Percentiles rank a stretch among this genome's conserved stretches.
These are phyloP conservation scores for Drosophila ohnishii DNA, from an alignment of 1,140 invertebrate genomes.

Conservation along the genomic window DNA sequence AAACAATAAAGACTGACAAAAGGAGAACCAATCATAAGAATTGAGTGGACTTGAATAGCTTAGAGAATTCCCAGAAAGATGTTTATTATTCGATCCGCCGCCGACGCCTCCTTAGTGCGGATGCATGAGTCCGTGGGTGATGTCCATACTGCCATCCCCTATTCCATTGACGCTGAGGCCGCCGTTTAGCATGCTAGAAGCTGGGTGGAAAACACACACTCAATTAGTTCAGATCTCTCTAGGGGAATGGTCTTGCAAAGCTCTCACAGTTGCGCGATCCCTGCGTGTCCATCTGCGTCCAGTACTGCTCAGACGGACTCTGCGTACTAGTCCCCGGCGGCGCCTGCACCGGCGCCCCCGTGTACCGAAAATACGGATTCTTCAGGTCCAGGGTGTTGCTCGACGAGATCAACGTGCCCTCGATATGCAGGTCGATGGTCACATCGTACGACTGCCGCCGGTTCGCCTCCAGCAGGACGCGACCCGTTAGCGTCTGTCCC, in stretches of 20 bases:
- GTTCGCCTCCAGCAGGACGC: constrained; percentile 95
- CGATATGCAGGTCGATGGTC: constrained; percentile 96
- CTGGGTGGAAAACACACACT: constrained; percentile 74
- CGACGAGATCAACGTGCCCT: constrained; percentile 92
- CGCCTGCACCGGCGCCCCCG: constrained; percentile 92
- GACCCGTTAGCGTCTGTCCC: constrained; percentile 95
- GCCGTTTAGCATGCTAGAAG: constrained; percentile 91
- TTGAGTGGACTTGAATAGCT: constrained; percentile 17
- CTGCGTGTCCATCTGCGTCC: constrained; percentile 91
- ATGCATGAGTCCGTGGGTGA: constrained; percentile 77
- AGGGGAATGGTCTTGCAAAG: background rate
- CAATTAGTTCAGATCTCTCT: background rate
- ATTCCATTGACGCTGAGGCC: constrained; percentile 91
- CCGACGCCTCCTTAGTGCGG: constrained; percentile 48
- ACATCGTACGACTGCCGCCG: constrained; percentile 99
- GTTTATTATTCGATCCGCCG: constrained; percentile 21
- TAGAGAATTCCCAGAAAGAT: constrained; percentile 42
- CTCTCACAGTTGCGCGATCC: constrained; percentile 76
- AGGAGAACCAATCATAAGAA: constrained; percentile 21
- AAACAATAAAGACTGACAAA: constrained; percentile 23
- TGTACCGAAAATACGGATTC: constrained; percentile 98
- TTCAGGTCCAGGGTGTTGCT: constrained; percentile 98
- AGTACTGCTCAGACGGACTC: constrained; percentile 96
- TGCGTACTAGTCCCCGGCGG: constrained; percentile 94
- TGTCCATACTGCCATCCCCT: constrained; percentile 89